A percentile compares a stretch with the other conserved stretches of the same genome.
Evolutionary conservation across 1,140 invertebrate genomes (phyloP).

Genomic region (Ephestia elutella): DNA sequence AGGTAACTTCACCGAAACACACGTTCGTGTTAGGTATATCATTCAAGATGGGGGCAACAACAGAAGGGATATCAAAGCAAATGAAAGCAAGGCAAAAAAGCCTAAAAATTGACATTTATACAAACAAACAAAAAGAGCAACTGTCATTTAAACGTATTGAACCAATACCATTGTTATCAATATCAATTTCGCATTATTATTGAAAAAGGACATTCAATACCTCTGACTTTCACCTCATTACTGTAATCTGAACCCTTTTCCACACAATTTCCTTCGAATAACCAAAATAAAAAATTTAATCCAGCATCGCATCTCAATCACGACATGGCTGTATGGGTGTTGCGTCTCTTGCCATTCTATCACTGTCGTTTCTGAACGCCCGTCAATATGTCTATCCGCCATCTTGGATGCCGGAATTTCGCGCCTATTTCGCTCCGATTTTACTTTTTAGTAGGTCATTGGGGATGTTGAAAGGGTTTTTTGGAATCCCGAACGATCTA

Average conservation of each 20-base stretch:
- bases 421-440: background rate
- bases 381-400: background rate
- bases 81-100: too few species aligned
- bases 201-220: conserved; percentile 1
- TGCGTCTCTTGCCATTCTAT: background rate
- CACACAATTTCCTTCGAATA: background rate
- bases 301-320: background rate
- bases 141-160: background rate
- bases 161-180: background rate
- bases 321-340: background rate
- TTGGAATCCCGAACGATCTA: background rate
- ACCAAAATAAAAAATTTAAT: conserved; percentile 4
- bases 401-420: background rate
- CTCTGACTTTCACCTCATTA: background rate
- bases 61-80: too few species aligned
- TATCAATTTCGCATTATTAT: background rate
- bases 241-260: conserved; percentile 4
- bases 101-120: too few species aligned
- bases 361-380: conserved; percentile 4
- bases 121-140: too few species aligned
- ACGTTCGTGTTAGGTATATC: too few species aligned
- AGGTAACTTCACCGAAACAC: too few species aligned
- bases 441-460: conserved; percentile 4
- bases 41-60: too few species aligned
- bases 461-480: conserved; percentile 1